Evolutionary conservation across 2,797 vertebrate genomes (phyloP), one percentile per base, ranked within the genome.

Genomic region (Mallotus villosus): DNA sequence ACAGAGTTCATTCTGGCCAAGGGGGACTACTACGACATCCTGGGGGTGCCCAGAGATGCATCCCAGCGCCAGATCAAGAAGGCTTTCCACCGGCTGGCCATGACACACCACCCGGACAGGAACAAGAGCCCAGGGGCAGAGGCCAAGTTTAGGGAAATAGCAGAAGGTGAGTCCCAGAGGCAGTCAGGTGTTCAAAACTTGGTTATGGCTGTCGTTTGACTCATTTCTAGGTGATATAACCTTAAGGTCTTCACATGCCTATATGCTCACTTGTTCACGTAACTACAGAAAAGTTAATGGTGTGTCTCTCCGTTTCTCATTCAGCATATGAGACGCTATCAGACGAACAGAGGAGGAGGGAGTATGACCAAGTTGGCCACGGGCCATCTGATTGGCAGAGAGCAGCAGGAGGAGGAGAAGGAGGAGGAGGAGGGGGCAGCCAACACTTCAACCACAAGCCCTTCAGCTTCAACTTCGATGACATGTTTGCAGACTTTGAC

Each of bases 51-150:
- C 34, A 96, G 88, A 90, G 96, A 94, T 9, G 96, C 97, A 29
- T 94, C 95, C 3, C 95, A 98, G 25, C 95, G 96, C 16, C 96
- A 98, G 82, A 97, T 99, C 83, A 99, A 99, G 88, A 99, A 99
- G 80, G 95, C 97, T 0, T 99, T 99, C 89, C 97, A 98, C 62
- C 97, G 95, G 65, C 85, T 99, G 78, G 97, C 97, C 49, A 95
- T 98, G 89, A 97, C 96, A 80, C 96, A 97, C 82, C 97, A 99
- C 46, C 98, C 98, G 0, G 97, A 99, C 92, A 94, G 95, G 86
- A 99, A 99, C 87, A 99, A 97, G 91, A 94, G 91, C 77, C 94
- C 96, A 2, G 94, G 95, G 70, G 95, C 97, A 1, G 98, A 99
- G 89, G 90, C 93, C 5, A 96, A 95, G 80, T 99, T 99, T 88